These are phyloP conservation scores for Epizoanthus scotinus DNA, from an alignment of 92 coral and sea anemone species.

Conservation along the genomic window DNA sequence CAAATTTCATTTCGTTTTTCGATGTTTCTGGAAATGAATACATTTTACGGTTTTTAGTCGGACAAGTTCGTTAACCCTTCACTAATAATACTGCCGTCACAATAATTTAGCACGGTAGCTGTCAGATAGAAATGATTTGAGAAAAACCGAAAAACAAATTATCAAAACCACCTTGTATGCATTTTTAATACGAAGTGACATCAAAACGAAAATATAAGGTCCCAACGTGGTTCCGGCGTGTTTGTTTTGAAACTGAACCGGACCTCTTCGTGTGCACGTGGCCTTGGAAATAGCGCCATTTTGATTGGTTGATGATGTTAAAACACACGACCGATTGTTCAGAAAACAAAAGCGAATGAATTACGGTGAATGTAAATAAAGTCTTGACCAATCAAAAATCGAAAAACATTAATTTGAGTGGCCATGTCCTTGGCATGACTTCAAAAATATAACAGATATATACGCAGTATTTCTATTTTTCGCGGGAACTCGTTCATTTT, in stretches of 20 bases:
- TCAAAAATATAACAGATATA: constrained; percentile 58
- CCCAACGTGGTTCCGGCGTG: constrained; percentile 84
- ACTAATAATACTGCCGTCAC: background rate
- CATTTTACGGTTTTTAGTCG: too few relatives aligned
- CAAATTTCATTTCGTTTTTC: background rate
- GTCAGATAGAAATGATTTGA: background rate
- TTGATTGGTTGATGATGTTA: constrained; percentile 63
- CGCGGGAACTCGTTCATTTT: constrained; percentile 73
- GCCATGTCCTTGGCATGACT: constrained; percentile 67
- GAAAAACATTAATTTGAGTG: constrained; percentile 15
- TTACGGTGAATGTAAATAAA: constrained; percentile 48
- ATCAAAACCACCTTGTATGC: constrained; percentile 28
- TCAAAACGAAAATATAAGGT: constrained; percentile 32
- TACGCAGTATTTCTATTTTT: constrained; percentile 83
- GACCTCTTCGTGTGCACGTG: constrained; percentile 67
- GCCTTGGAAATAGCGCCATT: constrained; percentile 37
- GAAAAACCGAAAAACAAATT: background rate
- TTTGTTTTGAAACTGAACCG: constrained; percentile 66
- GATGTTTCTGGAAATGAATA: background rate
- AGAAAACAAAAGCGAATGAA: constrained; percentile 58
- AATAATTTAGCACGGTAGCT: background rate
- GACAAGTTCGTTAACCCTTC: background rate
- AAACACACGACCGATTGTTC: constrained; percentile 59
- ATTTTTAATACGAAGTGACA: constrained; percentile 35
- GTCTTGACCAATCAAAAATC: constrained; percentile 65